These are phyloP conservation scores for mouse (Mus musculus) DNA, from an alignment of 2,113 vertebrate genomes.

Conservation along the genomic window GRCm39 chrX:98629501-98630000, in stretches of 20 bases:
- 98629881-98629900: not conserved
- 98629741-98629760: conserved; percentile 19
- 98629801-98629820: conserved; percentile 9
- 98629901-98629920: not conserved
- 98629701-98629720: not conserved
- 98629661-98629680: conserved; percentile 12
- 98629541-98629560: conserved; percentile 28
- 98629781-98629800: conserved; percentile 10
- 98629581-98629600: conserved; percentile 45
- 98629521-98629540: conserved; percentile 52
- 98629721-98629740: conserved; percentile 23
- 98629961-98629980: not conserved
- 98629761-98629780: conserved; percentile 29
- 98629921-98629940: not conserved
- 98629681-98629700: conserved; percentile 14
- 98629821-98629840: not conserved
- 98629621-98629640: conserved; percentile 33
- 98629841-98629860: not conserved
- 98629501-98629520: conserved; percentile 71
- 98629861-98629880: not conserved
- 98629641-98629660: conserved; percentile 40
- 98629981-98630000: conserved; percentile 9
- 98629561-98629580: conserved; percentile 73
- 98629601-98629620: conserved; percentile 44
- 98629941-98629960: not conserved